Base-by-base conservation (phyloP, 2,888 invertebrate species). In the Prionchulus punctatus region DNA sequence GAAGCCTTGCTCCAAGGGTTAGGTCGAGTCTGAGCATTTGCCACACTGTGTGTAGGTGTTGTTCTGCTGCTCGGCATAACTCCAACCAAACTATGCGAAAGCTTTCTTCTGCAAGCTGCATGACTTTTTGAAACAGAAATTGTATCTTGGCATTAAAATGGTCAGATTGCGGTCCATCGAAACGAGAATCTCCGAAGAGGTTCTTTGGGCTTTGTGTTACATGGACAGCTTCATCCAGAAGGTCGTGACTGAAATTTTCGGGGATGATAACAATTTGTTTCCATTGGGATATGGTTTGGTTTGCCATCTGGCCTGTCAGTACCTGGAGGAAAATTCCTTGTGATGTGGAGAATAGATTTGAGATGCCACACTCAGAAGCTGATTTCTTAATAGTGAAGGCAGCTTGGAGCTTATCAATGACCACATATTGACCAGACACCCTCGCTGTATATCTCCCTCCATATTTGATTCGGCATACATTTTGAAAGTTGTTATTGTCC, bases 71-170 rank as follows among this genome's bases (percentile, higher is more conserved):
- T 15, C 15, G 12, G 25, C 55, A 55, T 3, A 55, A 21, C n/a
- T 15, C 49, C 18, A 15, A 18, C 55, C 55, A 55, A 12, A 55
- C n/a, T 3, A 7, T 18, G 4, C 49, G 7, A 51, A 55, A 55
- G 30, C 25, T 3, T 18, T 28, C n/a, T 3, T 7, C n/a, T 28
- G 48, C 27, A 2, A 48, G 3, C 7, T 54, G 4, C 3, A 25
- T 26, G 3, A 54, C 2, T 28, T 43, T 43, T 3, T 47, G 18
- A 18, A 21, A 23, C 31, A 54, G 48, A 54, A 27, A 54, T 18
- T 54, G 28, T 21, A 54, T n/a, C 25, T 54, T 54, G 2, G 47
- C 3, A 27, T 54, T 54, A n/a, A n/a, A n/a, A n/a, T n/a, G n/a
- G n/a, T n/a, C n/a, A n/a, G n/a, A n/a, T n/a, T n/a, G n/a, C n/a